Percentiles rank a stretch among this genome's conserved stretches.
These are phyloP conservation scores for Leptinotarsa tumamoca DNA, from an alignment of 2,888 invertebrate genomes.

Conservation along the genomic window DNA sequence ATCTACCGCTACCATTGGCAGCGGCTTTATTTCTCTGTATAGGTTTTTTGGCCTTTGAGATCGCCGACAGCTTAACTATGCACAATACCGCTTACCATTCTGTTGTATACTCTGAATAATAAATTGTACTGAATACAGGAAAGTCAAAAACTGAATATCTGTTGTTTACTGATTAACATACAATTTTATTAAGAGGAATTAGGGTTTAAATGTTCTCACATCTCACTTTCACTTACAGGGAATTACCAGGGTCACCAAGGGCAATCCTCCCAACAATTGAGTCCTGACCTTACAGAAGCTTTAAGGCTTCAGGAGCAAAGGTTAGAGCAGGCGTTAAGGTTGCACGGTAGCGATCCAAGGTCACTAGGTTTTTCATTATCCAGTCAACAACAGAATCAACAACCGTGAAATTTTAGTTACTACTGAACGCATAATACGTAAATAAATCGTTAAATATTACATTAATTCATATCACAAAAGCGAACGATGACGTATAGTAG, in stretches of 20 bases:
- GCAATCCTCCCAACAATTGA: constrained; percentile 69
- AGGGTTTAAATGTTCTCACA: background rate
- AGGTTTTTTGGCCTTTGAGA: no score
- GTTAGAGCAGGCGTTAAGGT: constrained; percentile 83
- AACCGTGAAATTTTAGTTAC: constrained; percentile 84
- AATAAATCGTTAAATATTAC: constrained; percentile 33
- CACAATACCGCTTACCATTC: no score
- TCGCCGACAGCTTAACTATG: no score
- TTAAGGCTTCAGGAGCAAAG: constrained; percentile 80
- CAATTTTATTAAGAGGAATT: background rate
- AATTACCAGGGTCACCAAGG: constrained; percentile 64
- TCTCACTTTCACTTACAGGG: constrained; percentile 44
- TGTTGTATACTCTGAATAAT: no score
- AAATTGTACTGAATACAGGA: no score
- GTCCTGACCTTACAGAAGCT: constrained; percentile 79
- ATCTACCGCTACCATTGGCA: no score
- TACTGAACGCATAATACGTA: constrained; percentile 73
- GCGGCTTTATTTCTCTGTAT: no score
- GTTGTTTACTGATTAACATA: no score
- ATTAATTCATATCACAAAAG: constrained; percentile 22
- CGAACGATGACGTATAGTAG: constrained; percentile 23
- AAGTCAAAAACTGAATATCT: no score
- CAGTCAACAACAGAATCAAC: constrained; percentile 68
- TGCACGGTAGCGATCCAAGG: constrained; percentile 82
- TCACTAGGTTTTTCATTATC: constrained; percentile 81